A percentile compares a stretch with the other conserved stretches of the same genome.
Evolutionary conservation across 2,113 vertebrate genomes (phyloP).

Genomic region (Alaudala cheleensis): DNA sequence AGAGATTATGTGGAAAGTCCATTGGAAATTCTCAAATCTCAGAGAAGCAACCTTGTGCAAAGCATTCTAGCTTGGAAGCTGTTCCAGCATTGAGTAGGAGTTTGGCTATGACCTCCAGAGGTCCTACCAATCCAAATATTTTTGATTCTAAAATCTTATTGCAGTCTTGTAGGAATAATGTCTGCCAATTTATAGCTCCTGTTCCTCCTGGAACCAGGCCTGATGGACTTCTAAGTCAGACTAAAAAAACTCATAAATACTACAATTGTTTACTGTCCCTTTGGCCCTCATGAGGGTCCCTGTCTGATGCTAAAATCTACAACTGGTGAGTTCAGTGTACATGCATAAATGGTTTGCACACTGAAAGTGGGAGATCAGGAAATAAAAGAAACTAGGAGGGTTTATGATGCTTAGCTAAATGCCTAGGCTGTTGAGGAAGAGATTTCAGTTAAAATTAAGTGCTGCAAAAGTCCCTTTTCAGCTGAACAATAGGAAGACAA

Average conservation of each 20-base stretch:
- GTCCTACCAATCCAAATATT: background rate
- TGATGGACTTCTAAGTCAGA: background rate
- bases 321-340: background rate
- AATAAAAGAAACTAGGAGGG: background rate
- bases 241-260: background rate
- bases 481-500: background rate
- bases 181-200: background rate
- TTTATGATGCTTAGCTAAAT: background rate
- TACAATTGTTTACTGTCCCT: background rate
- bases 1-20: background rate
- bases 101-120: background rate
- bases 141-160: background rate
- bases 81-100: background rate
- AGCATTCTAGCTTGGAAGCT: background rate
- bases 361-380: background rate
- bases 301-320: background rate
- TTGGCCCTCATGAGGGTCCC: background rate
- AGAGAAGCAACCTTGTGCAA: background rate
- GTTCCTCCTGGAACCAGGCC: background rate
- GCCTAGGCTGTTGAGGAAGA: background rate
- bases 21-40: background rate
- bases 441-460: background rate
- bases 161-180: background rate
- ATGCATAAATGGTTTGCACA: accelerated
- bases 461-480: background rate